These are phyloP conservation scores for Chirona hameri DNA, from an alignment of 2,888 invertebrate species.

Conservation along the genomic window DNA sequence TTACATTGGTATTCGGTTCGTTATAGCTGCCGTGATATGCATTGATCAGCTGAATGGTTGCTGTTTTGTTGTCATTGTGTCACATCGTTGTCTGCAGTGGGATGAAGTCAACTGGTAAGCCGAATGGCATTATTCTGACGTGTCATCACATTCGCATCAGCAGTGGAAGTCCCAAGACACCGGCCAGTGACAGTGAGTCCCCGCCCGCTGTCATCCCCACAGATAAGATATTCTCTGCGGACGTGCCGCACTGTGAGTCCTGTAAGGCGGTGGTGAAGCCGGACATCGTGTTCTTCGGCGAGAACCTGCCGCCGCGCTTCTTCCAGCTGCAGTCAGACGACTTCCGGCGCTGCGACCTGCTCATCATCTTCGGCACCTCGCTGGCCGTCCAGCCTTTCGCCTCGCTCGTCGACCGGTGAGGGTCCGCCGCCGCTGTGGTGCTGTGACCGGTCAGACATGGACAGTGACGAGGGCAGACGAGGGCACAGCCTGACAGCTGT, in stretches of 20 bases:
- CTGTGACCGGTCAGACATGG: background rate
- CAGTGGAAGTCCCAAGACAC: too few species aligned
- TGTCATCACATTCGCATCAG: too few species aligned
- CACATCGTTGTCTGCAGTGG: too few species aligned
- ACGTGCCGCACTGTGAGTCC: constrained; percentile 63
- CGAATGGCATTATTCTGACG: too few species aligned
- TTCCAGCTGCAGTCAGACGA: constrained; percentile 65
- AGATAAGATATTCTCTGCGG: background rate
- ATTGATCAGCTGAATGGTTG: too few species aligned
- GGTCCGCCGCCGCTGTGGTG: background rate
- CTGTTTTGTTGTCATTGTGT: too few species aligned
- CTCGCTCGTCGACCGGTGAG: constrained; percentile 73
- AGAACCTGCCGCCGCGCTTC: constrained; percentile 76
- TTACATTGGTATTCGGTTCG: too few species aligned
- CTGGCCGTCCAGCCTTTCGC: constrained; percentile 93
- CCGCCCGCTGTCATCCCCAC: background rate
- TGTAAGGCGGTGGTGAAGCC: constrained; percentile 83
- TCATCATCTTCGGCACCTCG: constrained; percentile 94
- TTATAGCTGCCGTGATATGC: too few species aligned
- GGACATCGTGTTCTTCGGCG: constrained; percentile 94
- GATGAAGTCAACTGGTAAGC: too few species aligned
- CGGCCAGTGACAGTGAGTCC: background rate
- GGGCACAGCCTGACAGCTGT: too few species aligned
- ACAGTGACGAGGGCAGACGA: too few species aligned
- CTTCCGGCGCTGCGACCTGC: constrained; percentile 79